Evolutionary conservation across 1,140 invertebrate species (phyloP).

Genomic region (Hetaerina americana): DNA sequence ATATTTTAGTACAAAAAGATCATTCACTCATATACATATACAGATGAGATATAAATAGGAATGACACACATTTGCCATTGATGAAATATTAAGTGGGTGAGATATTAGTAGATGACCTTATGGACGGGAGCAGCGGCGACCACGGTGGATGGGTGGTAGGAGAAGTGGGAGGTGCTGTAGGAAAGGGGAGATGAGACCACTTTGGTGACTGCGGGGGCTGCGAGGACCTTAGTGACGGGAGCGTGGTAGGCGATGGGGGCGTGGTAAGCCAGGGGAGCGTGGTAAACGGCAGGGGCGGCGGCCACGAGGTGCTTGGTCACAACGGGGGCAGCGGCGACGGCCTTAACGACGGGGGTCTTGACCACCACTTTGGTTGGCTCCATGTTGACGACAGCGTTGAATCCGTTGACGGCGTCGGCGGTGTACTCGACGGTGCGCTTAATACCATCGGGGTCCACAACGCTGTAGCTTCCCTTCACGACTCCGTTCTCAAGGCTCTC

Average conservation of each 20-base stretch:
- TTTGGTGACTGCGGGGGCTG: neutral
- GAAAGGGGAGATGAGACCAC: slow-evolving; percentile 2
- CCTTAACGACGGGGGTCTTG: neutral
- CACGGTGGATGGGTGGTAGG: neutral
- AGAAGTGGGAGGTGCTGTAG: neutral
- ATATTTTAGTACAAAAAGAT: no score
- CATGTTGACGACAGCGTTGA: slow-evolving; percentile 32
- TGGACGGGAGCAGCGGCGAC: neutral
- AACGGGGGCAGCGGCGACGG: neutral
- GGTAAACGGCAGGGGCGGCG: neutral
- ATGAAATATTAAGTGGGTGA: no score
- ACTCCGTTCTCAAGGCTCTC: slow-evolving; percentile 18
- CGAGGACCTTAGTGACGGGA: neutral
- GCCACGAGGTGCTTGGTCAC: neutral
- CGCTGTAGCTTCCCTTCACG: slow-evolving; percentile 15
- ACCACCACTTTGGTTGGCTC: slow-evolving; percentile 4
- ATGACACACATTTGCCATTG: no score
- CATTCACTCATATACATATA: no score
- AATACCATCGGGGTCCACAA: slow-evolving; percentile 19
- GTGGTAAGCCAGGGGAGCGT: neutral
- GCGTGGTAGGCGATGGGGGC: neutral
- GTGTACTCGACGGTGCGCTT: slow-evolving; percentile 31
- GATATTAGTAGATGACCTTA: neutral
- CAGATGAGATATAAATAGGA: no score
- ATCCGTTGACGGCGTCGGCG: slow-evolving; percentile 36